phyloP scores from a whole-genome alignment of 2,797 vertebrate genomes.

The Fistularia commersonii region DNA sequence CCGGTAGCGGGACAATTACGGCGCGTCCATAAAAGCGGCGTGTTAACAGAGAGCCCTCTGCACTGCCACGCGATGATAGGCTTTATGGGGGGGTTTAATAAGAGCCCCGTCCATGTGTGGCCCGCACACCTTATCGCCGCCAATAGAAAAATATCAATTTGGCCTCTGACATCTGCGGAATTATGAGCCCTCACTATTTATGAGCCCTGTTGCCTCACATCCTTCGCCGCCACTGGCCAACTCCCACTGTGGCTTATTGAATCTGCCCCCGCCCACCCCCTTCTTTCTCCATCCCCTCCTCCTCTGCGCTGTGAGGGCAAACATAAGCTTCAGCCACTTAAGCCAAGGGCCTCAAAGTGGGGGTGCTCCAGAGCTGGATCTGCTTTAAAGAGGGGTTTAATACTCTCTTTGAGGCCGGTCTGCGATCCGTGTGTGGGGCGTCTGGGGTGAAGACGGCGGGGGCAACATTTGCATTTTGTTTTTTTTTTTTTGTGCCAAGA shows the following conservation, averaged over 20 bases:
- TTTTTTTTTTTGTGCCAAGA: constrained; percentile 36
- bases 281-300: too few relatives aligned
- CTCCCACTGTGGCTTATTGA: constrained; percentile 23
- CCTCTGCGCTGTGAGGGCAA: constrained; percentile 8
- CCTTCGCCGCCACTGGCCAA: constrained; percentile 18
- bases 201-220: constrained; percentile 23
- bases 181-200: constrained; percentile 58
- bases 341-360: constrained; percentile 33
- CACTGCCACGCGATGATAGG: constrained; percentile 58
- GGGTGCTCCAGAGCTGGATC: constrained; percentile 47
- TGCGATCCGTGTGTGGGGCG: constrained; percentile 17
- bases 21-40: constrained; percentile 42
- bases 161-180: constrained; percentile 55
- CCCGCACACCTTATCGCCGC: constrained; percentile 53
- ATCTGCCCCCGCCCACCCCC: constrained; percentile 2
- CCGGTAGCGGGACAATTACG: constrained; percentile 25
- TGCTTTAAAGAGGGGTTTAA: constrained; percentile 51
- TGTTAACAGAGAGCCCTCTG: constrained; percentile 51
- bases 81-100: constrained; percentile 62
- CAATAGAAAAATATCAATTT: constrained; percentile 60
- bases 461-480: background rate
- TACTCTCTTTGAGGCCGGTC: constrained; percentile 50
- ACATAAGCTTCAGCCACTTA: constrained; percentile 30
- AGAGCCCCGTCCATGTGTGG: constrained; percentile 46
- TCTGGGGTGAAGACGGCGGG: background rate